These are phyloP conservation scores for Diarsia mendica DNA, from an alignment of 2,888 invertebrate species.

Conservation along the genomic window DNA sequence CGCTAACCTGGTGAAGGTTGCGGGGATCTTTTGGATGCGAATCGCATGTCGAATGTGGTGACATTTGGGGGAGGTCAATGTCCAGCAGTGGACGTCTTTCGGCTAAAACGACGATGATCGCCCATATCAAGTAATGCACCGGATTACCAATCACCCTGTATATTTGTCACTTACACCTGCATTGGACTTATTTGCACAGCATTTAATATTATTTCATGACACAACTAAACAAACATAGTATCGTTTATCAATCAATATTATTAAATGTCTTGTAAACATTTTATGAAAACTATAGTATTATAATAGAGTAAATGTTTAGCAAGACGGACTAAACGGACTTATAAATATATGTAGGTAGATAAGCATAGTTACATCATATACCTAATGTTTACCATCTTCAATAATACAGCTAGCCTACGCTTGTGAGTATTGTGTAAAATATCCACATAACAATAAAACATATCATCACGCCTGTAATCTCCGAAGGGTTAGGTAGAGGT, in stretches of 20 bases:
- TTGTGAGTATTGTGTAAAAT: too few relatives aligned
- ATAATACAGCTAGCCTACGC: not conserved
- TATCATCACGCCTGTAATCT: too few relatives aligned
- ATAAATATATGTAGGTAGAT: not conserved
- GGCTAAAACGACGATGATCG: not conserved
- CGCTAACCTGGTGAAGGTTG: too few relatives aligned
- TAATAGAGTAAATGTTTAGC: conserved; percentile 7
- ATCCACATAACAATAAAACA: too few relatives aligned
- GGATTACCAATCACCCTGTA: not conserved
- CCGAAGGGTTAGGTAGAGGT: too few relatives aligned
- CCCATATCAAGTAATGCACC: not conserved
- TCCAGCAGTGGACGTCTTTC: too few relatives aligned
- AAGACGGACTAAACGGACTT: conserved; percentile 3
- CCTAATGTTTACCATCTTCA: not conserved
- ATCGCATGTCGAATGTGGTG: too few relatives aligned
- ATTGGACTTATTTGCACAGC: conserved; percentile 27
- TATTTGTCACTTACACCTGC: conserved; percentile 20
- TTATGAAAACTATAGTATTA: conserved; percentile 12
- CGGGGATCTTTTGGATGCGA: too few relatives aligned
- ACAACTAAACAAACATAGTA: conserved; percentile 9
- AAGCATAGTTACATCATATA: conserved; percentile 3
- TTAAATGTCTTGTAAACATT: conserved; percentile 21
- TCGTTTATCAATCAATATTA: conserved; percentile 37
- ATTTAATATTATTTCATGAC: conserved; percentile 35
- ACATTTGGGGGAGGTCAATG: too few relatives aligned